phyloP scores from a whole-genome alignment of 1,140 invertebrate species.

The Neodiprion fabricii region DNA sequence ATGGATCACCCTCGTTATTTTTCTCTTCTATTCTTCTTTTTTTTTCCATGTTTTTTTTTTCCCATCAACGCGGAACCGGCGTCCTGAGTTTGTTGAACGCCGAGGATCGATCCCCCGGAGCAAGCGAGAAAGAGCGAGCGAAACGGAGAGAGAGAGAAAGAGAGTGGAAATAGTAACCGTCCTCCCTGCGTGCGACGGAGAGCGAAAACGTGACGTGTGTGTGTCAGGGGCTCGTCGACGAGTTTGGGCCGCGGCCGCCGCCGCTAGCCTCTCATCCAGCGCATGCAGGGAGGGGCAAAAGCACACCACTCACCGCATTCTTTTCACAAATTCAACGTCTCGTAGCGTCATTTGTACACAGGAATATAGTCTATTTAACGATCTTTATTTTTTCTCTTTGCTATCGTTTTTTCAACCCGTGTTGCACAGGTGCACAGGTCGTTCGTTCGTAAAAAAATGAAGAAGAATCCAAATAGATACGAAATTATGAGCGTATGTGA shows the following conservation, averaged over 20 bases:
- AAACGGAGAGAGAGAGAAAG: too few species aligned
- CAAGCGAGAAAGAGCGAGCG: too few species aligned
- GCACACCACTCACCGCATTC: slow-evolving; percentile 6
- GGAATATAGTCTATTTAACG: too few species aligned
- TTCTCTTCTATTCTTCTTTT: slow-evolving; percentile 10
- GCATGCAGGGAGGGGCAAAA: slow-evolving; percentile 8
- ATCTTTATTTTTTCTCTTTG: too few species aligned
- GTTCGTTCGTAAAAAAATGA: too few species aligned
- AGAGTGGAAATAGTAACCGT: too few species aligned
- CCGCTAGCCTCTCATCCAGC: neutral
- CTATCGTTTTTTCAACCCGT: too few species aligned
- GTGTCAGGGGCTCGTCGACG: slow-evolving; percentile 4
- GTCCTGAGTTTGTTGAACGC: slow-evolving; percentile 3
- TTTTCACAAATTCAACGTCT: neutral
- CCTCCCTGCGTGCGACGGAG: neutral
- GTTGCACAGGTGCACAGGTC: too few species aligned
- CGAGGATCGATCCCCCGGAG: neutral
- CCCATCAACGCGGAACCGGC: neutral
- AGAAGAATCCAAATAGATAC: too few species aligned
- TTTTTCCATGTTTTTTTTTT: too few species aligned
- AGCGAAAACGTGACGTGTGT: neutral
- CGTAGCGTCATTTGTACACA: too few species aligned
- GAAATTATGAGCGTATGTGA: too few species aligned
- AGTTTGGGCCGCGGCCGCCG: neutral
- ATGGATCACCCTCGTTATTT: slow-evolving; percentile 5